Percentiles rank a stretch among this genome's conserved stretches.
These are phyloP conservation scores for Ciconia boyciana DNA, from an alignment of 2,113 vertebrate species.

Conservation along the genomic window DNA sequence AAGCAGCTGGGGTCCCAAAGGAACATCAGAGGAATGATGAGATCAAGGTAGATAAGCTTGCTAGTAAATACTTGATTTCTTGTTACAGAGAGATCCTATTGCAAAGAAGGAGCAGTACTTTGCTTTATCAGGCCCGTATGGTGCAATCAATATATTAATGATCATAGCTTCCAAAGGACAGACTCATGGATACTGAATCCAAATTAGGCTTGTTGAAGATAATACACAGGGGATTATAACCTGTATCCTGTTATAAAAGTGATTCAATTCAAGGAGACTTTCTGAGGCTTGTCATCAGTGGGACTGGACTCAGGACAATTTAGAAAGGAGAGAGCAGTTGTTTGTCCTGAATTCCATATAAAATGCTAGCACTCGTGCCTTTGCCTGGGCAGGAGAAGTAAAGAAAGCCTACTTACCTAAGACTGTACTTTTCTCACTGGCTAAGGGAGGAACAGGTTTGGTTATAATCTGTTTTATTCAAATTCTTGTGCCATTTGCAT, in stretches of 20 bases:
- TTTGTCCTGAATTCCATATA: neutral
- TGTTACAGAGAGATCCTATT: neutral
- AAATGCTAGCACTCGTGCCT: neutral
- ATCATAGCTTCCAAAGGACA: neutral
- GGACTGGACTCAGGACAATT: neutral
- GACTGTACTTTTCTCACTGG: neutral
- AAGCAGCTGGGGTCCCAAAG: neutral
- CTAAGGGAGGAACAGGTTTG: neutral
- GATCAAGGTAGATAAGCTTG: neutral
- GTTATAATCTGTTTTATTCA: neutral
- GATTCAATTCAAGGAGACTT: neutral
- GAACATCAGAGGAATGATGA: neutral
- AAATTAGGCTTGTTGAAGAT: neutral
- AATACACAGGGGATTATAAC: neutral
- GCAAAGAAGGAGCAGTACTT: neutral
- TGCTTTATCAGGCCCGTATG: neutral
- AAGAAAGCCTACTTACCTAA: neutral
- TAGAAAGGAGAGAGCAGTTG: neutral
- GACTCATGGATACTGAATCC: neutral
- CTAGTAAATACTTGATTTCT: neutral
- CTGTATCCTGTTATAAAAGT: neutral
- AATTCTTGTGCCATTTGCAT: neutral
- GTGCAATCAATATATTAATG: neutral
- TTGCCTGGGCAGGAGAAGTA: neutral
- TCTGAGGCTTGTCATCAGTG: neutral